Conservation (phyloP, 64 coral and sea anemone species). For the Montipora efflorescens region DNA sequence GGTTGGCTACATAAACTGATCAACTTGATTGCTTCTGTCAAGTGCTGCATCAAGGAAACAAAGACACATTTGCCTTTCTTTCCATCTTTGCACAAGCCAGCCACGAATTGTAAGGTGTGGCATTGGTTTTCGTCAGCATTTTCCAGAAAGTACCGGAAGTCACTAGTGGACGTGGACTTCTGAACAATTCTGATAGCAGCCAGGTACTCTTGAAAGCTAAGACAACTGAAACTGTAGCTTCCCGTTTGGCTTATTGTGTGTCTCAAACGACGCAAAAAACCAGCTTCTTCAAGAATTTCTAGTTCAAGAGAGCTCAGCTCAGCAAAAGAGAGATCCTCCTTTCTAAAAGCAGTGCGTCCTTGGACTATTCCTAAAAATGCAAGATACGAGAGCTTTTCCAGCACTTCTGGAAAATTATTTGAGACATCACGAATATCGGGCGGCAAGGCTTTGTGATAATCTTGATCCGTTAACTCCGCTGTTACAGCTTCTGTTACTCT, state of each 20-base stretch:
- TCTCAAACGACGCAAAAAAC: slow-evolving; percentile 11
- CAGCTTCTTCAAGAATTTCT: slow-evolving; percentile 18
- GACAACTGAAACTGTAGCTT: slow-evolving; percentile 10
- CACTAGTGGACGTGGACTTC: not conserved
- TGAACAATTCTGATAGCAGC: slow-evolving; percentile 38
- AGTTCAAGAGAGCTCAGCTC: slow-evolving; percentile 20
- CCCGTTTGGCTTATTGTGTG: not conserved
- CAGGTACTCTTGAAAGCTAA: slow-evolving; percentile 18
- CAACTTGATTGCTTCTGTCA: slow-evolving; percentile 8
- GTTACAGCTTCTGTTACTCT: not conserved
- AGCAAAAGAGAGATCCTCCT: slow-evolving; percentile 18
- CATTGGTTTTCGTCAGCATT: slow-evolving; percentile 11
- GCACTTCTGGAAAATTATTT: slow-evolving; percentile 2
- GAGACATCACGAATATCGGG: not conserved
- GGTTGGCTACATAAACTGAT: not conserved
- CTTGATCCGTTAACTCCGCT: not conserved
- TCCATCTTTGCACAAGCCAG: slow-evolving; percentile 42
- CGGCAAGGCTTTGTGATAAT: not conserved
- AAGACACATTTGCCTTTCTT: slow-evolving; percentile 11
- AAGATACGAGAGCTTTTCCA: slow-evolving; percentile 18
- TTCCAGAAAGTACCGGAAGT: slow-evolving; percentile 41
- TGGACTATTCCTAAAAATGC: slow-evolving; percentile 16
- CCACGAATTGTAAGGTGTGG: slow-evolving; percentile 10
- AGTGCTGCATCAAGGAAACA: slow-evolving; percentile 39
- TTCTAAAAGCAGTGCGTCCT: not conserved